Evolutionary conservation across 1,140 invertebrate genomes (phyloP).

Genomic region (Listronotus bonariensis): DNA sequence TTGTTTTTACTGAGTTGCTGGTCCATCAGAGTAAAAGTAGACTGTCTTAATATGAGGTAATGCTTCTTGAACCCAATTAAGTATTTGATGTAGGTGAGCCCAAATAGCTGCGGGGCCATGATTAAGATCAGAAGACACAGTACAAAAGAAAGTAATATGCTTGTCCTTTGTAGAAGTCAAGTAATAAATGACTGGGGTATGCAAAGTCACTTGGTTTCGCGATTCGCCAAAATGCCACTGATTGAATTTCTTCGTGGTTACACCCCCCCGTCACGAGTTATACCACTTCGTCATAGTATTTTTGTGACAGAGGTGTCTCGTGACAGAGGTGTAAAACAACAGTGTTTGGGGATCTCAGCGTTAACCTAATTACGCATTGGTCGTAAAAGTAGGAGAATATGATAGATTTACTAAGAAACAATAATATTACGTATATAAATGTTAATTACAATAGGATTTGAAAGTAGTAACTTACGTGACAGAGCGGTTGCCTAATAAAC

Average conservation of each 20-base stretch:
- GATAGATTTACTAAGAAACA: no score
- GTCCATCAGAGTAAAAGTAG: slow-evolving; percentile 36
- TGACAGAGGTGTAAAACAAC: no score
- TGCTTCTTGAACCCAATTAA: slow-evolving; percentile 7
- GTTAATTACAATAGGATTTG: no score
- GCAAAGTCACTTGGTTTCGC: slow-evolving; percentile 31
- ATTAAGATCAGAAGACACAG: slow-evolving; percentile 15
- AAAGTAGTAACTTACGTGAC: no score
- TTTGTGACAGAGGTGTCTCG: no score
- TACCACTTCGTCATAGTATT: no score
- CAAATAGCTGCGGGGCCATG: slow-evolving; percentile 36
- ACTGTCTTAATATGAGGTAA: slow-evolving; percentile 19
- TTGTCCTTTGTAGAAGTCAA: slow-evolving; percentile 21
- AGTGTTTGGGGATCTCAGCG: no score
- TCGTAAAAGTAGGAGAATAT: no score
- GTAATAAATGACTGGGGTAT: slow-evolving; percentile 35
- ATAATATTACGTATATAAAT: no score
- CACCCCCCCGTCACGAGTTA: no score
- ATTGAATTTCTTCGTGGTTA: slow-evolving; percentile 36
- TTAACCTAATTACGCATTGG: no score
- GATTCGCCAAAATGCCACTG: slow-evolving; percentile 40
- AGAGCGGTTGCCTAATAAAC: no score
- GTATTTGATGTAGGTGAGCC: slow-evolving; percentile 35
- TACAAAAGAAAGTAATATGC: slow-evolving; percentile 24
- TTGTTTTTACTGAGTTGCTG: slow-evolving; percentile 37